Evolutionary conservation across 2,797 vertebrate genomes (phyloP).

Genomic region (Diceros bicornis): DNA sequence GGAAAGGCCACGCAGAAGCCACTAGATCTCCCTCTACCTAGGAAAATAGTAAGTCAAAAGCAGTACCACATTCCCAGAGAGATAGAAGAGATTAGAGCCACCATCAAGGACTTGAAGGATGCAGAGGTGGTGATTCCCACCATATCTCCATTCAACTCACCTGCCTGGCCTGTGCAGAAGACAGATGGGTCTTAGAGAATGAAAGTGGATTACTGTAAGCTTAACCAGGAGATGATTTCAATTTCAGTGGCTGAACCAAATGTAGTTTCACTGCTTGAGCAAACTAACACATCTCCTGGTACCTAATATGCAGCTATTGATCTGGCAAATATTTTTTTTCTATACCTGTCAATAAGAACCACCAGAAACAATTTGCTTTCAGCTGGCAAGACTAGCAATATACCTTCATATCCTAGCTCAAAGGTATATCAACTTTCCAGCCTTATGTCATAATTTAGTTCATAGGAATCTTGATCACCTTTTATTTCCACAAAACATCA

Average conservation of each 20-base stretch:
- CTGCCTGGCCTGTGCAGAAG: not conserved
- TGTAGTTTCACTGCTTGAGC: not conserved
- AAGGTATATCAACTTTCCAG: not conserved
- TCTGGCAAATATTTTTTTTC: not conserved
- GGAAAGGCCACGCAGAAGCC: not conserved
- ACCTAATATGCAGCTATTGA: not conserved
- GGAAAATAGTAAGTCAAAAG: not conserved
- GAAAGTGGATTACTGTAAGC: not conserved
- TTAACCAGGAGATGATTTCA: not conserved
- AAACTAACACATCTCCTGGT: not conserved
- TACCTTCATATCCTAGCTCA: not conserved
- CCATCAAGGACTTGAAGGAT: not conserved
- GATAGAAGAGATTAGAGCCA: not conserved
- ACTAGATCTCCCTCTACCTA: not conserved
- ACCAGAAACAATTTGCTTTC: not conserved
- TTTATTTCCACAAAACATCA: not conserved
- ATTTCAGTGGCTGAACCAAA: not conserved
- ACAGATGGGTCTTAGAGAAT: not conserved
- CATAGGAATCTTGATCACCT: not conserved
- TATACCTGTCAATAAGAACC: not conserved
- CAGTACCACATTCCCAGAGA: not conserved
- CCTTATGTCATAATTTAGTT: not conserved
- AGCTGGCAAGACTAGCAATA: not conserved
- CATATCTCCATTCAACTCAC: not conserved
- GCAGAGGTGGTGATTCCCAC: not conserved